Conservation (phyloP, 2,797 vertebrate species). For the Paguma larvata region DNA sequence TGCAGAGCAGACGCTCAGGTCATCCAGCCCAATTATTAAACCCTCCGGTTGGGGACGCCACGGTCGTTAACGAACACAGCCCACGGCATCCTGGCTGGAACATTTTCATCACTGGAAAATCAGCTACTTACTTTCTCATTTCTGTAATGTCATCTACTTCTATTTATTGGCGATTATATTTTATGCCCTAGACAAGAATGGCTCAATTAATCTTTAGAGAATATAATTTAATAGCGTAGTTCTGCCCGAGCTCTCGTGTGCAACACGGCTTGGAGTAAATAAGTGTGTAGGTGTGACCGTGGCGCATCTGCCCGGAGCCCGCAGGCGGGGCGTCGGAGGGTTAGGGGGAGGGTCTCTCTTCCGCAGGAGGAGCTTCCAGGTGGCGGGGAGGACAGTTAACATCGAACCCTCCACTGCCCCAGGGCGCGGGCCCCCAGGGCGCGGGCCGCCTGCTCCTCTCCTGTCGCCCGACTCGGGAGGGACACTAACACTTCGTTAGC, state of each 20-base stretch:
- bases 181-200: slow-evolving; percentile 47
- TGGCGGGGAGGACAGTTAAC: rapidly evolving
- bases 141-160: neutral
- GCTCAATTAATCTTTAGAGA: slow-evolving; percentile 36
- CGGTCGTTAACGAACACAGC: neutral
- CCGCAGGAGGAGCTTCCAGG: neutral
- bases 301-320: neutral
- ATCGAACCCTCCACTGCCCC: neutral
- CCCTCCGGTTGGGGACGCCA: neutral
- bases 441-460: neutral
- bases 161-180: slow-evolving; percentile 39
- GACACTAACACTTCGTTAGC: neutral
- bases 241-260: neutral
- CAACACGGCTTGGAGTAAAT: neutral
- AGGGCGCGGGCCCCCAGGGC: too few relatives aligned
- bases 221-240: neutral
- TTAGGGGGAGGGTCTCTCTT: neutral
- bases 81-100: neutral
- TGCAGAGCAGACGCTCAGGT: neutral
- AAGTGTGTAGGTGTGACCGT: neutral
- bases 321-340: neutral
- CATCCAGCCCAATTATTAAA: neutral
- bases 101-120: slow-evolving; percentile 51
- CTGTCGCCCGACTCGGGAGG: neutral
- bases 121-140: neutral